Evolutionary conservation across 2,113 vertebrate genomes (phyloP).

Genomic region (Etheostoma cragini): DNA sequence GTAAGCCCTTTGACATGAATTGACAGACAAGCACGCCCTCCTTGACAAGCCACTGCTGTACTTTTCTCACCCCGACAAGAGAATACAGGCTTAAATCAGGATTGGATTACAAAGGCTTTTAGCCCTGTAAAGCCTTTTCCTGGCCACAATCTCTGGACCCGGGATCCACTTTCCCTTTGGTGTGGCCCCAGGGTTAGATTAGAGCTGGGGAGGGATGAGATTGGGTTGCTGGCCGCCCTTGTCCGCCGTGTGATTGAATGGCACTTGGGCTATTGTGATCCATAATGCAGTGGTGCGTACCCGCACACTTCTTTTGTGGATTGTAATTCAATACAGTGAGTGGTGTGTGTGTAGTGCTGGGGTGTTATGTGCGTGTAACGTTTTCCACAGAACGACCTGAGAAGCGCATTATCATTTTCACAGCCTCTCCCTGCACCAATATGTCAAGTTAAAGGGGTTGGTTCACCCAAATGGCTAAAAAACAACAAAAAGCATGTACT

Average conservation of each 20-base stretch:
- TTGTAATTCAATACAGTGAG: slow-evolving; percentile 62
- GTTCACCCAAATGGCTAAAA: background rate
- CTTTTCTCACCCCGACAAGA: slow-evolving; percentile 75
- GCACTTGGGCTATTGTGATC: slow-evolving; percentile 63
- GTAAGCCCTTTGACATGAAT: slow-evolving; percentile 56
- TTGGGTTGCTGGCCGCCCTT: slow-evolving; percentile 71
- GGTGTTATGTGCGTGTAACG: background rate
- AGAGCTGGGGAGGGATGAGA: slow-evolving; percentile 55
- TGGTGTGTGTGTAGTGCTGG: slow-evolving; percentile 1
- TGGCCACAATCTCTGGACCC: slow-evolving; percentile 63
- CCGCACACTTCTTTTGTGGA: slow-evolving; percentile 75
- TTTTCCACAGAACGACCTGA: slow-evolving; percentile 23
- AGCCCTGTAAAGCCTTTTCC: slow-evolving; percentile 63
- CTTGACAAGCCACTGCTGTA: slow-evolving; percentile 67
- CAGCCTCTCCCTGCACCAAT: background rate
- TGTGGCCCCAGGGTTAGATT: slow-evolving; percentile 71
- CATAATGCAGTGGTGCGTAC: slow-evolving; percentile 58
- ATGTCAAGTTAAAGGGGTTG: background rate
- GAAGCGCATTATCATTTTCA: background rate
- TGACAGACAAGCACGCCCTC: slow-evolving; percentile 57
- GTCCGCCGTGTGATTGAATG: slow-evolving; percentile 69
- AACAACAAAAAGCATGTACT: background rate
- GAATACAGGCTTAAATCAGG: slow-evolving; percentile 62
- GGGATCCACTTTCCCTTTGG: slow-evolving; percentile 73
- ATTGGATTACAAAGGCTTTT: slow-evolving; percentile 78